Evolutionary conservation across 2,113 vertebrate genomes (phyloP).

Genomic region (Catharus fuscescens): DNA sequence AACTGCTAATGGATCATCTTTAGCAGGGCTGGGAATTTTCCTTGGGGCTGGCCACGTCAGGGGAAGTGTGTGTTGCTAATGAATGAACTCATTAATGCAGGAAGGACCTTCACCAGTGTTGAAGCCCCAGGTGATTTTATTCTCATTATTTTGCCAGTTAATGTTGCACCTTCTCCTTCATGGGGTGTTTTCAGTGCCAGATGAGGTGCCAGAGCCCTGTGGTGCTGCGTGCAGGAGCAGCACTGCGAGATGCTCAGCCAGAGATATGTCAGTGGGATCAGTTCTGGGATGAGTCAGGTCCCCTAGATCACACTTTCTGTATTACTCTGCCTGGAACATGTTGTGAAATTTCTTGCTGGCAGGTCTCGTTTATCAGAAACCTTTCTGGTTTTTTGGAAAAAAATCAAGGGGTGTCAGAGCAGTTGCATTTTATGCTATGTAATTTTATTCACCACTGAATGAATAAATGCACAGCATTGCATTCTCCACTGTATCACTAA

Average conservation of each 20-base stretch:
- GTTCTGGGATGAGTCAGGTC: slow-evolving; percentile 58
- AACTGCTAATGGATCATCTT: neutral
- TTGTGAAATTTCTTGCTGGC: slow-evolving; percentile 14
- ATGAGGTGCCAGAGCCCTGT: neutral
- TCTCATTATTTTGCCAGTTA: neutral
- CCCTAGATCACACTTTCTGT: neutral
- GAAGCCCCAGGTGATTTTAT: neutral
- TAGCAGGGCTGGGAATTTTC: neutral
- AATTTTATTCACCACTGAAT: neutral
- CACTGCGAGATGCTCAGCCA: neutral
- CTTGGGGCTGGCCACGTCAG: neutral
- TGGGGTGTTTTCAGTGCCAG: neutral
- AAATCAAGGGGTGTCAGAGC: neutral
- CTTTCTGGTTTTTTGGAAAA: neutral
- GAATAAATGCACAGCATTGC: neutral
- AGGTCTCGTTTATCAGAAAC: slow-evolving; percentile 46
- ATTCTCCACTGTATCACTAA: neutral
- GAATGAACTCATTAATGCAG: neutral
- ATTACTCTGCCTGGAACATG: slow-evolving; percentile 42
- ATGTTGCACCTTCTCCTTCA: neutral
- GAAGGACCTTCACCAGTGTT: neutral
- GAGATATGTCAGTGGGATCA: slow-evolving; percentile 9
- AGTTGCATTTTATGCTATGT: neutral
- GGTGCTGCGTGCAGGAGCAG: neutral
- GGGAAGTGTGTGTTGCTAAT: neutral